phyloP scores from a whole-genome alignment of 2,888 invertebrate genomes.

The Ligdia adustata region DNA sequence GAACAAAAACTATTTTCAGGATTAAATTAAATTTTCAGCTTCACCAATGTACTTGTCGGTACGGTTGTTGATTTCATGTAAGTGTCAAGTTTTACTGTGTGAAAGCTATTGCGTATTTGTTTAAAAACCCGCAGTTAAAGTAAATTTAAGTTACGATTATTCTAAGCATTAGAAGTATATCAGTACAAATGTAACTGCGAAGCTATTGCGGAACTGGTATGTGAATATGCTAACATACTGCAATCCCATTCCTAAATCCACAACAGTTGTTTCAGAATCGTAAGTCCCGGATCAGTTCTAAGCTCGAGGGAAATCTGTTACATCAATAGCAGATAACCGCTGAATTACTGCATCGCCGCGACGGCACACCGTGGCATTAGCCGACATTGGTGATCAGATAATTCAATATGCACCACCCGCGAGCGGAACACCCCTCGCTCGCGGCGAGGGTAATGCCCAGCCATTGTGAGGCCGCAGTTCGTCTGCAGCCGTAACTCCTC shows the following conservation, averaged over 20 bases:
- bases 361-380: constrained; percentile 1
- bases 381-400: constrained; percentile 52
- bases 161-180: too few relatives aligned
- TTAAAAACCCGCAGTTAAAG: too few relatives aligned
- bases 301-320: constrained; percentile 28
- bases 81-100: too few relatives aligned
- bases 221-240: too few relatives aligned
- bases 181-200: too few relatives aligned
- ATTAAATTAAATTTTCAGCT: too few relatives aligned
- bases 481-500: constrained; percentile 71
- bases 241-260: background rate
- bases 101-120: too few relatives aligned
- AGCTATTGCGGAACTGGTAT: too few relatives aligned
- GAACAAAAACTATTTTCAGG: too few relatives aligned
- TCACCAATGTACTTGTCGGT: too few relatives aligned
- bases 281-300: background rate
- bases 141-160: too few relatives aligned
- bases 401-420: constrained; percentile 68
- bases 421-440: constrained; percentile 31
- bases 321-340: constrained; percentile 38
- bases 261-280: constrained; percentile 2
- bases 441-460: constrained; percentile 39
- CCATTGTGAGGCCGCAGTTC: constrained; percentile 52
- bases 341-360: constrained; percentile 50
- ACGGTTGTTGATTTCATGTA: too few relatives aligned